phyloP scores from a whole-genome alignment of 2,888 invertebrate genomes.

The Spisula solida region DNA sequence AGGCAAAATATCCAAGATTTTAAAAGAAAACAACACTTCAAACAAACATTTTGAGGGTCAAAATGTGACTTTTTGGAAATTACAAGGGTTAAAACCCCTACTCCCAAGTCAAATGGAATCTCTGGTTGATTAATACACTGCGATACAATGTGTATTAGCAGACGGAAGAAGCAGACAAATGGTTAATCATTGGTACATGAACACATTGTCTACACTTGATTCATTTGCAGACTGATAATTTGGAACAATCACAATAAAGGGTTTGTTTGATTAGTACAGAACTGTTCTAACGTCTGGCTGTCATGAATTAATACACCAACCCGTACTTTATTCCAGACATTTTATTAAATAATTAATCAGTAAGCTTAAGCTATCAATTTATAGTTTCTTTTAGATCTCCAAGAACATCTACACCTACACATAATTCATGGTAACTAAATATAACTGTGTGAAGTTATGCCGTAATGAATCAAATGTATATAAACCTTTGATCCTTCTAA shows the following conservation, averaged over 20 bases:
- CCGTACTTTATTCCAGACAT: conserved; percentile 13
- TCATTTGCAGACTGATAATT: background rate
- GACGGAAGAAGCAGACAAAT: background rate
- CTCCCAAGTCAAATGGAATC: too few species aligned
- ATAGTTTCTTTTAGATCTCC: background rate
- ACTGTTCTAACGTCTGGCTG: background rate
- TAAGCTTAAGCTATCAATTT: conserved; percentile 9
- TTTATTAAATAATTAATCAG: background rate
- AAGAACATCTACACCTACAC: background rate
- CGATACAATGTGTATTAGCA: background rate
- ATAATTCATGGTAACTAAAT: background rate
- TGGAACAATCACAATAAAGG: conserved; percentile 19
- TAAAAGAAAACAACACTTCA: too few species aligned
- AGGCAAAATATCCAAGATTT: too few species aligned
- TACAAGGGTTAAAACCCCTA: too few species aligned
- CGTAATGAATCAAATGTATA: too few species aligned
- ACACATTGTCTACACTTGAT: background rate
- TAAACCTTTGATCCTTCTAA: too few species aligned
- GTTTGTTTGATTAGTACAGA: background rate
- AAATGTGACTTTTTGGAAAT: too few species aligned
- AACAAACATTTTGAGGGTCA: too few species aligned
- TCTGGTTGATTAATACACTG: too few species aligned
- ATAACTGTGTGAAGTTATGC: too few species aligned
- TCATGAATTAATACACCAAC: background rate
- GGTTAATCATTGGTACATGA: background rate